These are phyloP conservation scores for Drosophila greeni DNA, from an alignment of 2,888 invertebrate genomes.

Conservation along the genomic window DNA sequence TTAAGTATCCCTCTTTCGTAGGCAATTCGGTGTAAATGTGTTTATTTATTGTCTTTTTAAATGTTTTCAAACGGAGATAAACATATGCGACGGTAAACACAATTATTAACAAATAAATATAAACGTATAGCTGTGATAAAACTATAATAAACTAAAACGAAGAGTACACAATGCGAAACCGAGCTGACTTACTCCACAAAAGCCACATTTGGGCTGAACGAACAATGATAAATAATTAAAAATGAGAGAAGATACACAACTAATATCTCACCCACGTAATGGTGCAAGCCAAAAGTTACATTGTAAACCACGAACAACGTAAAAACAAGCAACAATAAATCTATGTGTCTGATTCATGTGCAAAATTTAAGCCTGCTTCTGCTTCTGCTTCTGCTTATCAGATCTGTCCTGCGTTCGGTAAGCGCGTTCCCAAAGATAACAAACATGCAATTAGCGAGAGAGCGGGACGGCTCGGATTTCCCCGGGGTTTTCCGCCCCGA, in stretches of 20 bases:
- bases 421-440: conserved; percentile 65
- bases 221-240: not conserved
- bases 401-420: conserved; percentile 23
- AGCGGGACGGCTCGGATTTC: conserved; percentile 42
- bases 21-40: conserved; percentile 22
- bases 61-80: conserved; percentile 17
- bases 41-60: conserved; percentile 6
- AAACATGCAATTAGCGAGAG: conserved; percentile 68
- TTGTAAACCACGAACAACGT: conserved; percentile 44
- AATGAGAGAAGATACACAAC: conserved; percentile 31
- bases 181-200: conserved; percentile 60
- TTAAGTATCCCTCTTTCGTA: conserved; percentile 17
- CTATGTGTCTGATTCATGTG: conserved; percentile 69
- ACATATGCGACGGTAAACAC: conserved; percentile 30
- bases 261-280: conserved; percentile 49
- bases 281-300: conserved; percentile 42
- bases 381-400: conserved; percentile 18
- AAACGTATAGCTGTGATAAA: conserved; percentile 73
- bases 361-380: conserved; percentile 46
- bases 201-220: conserved; percentile 41
- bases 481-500: conserved; percentile 64
- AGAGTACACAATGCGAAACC: conserved; percentile 56
- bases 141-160: conserved; percentile 63
- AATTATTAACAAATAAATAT: conserved; percentile 51
- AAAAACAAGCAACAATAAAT: conserved; percentile 66